A percentile compares a stretch with the other conserved stretches of the same genome.
Evolutionary conservation across 2,797 vertebrate genomes (phyloP).

Genomic region (Lemur catta): DNA sequence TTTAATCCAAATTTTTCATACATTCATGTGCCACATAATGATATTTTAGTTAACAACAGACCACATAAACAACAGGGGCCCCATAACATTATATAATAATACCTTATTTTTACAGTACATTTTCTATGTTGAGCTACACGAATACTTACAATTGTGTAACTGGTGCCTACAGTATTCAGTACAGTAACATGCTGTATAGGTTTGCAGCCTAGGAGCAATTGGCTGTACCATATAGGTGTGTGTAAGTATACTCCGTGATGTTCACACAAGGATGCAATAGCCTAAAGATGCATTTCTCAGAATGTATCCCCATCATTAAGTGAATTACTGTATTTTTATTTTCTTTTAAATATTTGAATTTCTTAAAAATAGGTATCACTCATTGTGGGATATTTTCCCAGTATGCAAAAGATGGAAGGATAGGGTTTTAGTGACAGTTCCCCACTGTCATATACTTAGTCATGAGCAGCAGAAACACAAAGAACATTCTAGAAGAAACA

Average conservation of each 20-base stretch:
- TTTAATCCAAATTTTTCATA: neutral
- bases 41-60: neutral
- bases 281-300: neutral
- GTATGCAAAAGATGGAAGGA: neutral
- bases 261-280: neutral
- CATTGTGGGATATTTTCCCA: neutral
- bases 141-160: neutral
- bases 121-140: neutral
- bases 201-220: neutral
- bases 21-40: neutral
- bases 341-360: conserved; percentile 13
- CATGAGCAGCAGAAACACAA: conserved; percentile 4
- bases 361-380: conserved; percentile 7
- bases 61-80: neutral
- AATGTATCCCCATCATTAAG: neutral
- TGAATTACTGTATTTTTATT: neutral
- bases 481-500: conserved; percentile 6
- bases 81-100: neutral
- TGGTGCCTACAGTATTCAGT: neutral
- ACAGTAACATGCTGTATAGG: neutral
- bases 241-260: neutral
- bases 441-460: neutral
- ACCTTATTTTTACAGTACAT: neutral
- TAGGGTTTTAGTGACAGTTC: neutral
- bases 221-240: neutral